These are phyloP conservation scores for Sturmia bella DNA, from an alignment of 2,888 invertebrate genomes.

Conservation along the genomic window DNA sequence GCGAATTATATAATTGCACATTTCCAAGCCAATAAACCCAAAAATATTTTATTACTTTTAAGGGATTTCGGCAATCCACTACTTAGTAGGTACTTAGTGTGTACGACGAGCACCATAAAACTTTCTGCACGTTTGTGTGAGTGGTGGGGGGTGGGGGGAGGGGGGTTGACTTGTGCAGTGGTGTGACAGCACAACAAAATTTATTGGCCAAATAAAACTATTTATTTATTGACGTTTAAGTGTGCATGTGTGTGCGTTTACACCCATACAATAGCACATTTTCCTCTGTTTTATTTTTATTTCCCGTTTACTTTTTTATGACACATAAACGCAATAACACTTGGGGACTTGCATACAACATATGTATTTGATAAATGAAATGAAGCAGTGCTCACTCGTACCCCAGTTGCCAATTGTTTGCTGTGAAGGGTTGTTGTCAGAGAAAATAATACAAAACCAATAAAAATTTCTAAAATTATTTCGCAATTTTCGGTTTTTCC, in stretches of 20 bases:
- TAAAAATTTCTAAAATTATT: slow-evolving; percentile 30
- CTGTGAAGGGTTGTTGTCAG: not conserved
- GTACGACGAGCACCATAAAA: slow-evolving; percentile 41
- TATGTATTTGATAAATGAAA: slow-evolving; percentile 36
- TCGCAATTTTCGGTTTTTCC: not conserved
- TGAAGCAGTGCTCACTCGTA: not conserved
- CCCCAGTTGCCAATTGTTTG: not conserved
- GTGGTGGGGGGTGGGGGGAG: not conserved
- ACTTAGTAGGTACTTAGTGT: slow-evolving; percentile 56
- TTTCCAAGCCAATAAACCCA: slow-evolving; percentile 53
- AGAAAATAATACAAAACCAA: slow-evolving; percentile 17
- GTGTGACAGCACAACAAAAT: slow-evolving; percentile 54
- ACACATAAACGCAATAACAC: not conserved
- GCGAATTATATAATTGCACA: slow-evolving; percentile 18
- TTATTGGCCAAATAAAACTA: slow-evolving; percentile 65
- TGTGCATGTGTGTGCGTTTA: too few relatives aligned
- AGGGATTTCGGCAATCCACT: slow-evolving; percentile 54
- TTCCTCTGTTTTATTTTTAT: not conserved
- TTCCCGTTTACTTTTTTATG: slow-evolving; percentile 8
- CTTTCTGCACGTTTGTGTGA: slow-evolving; percentile 1
- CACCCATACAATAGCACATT: not conserved
- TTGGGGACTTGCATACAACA: slow-evolving; percentile 27
- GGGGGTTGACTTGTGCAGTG: not conserved
- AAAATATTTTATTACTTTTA: slow-evolving; percentile 50
- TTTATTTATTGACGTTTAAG: slow-evolving; percentile 61